Evolutionary conservation across 2,797 vertebrate species (phyloP), one percentile per base, ranked within the genome.

Genomic region (Dipus sagitta): DNA sequence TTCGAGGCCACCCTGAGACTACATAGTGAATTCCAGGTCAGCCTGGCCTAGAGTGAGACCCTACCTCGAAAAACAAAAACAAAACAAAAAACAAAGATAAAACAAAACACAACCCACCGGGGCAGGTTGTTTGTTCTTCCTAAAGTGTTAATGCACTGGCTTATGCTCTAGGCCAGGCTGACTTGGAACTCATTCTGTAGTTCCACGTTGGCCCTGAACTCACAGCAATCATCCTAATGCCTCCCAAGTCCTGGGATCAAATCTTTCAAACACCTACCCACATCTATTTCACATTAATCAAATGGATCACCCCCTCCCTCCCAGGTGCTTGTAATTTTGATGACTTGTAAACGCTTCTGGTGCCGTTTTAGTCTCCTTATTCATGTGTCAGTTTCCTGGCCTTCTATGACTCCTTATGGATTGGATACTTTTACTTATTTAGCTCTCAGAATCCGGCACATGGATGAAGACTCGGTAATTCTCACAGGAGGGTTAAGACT

Each of bases 141-240:
- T 95, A 47, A 80, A 95, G 72, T 93, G 77, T 88, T 96, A 96
- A 92, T 58, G 32, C 74, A 76, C 71, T 85, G 92, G 88, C 60
- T 81, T 72, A 21, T 47, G 47, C 47, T 47, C 8, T 47, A 47
- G 47, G 6, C 47, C 47, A 47, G 47, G 47, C 7, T 47, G 47
- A 47, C 47, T 11, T 47, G 9, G 47, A 47, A 10, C 47, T 47
- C 47, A 47, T 11, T 47, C 47, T 47, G 47, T 47, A 47, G 6
- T 47, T 47, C 47, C 47, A 47, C 8, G 9, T 7, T 47, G 47
- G 47, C 47, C 42, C 11, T 47, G 47, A 47, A 47, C 47, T 8
- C 47, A 47, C 47, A 47, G 47, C 47, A 38, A 3, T 38, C 38
- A 38, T 38, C 38, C 38, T 38, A 38, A 38, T 38, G 38, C 38